Conservation (phyloP, 2,888 invertebrate genomes). For the Allacma fusca region DNA sequence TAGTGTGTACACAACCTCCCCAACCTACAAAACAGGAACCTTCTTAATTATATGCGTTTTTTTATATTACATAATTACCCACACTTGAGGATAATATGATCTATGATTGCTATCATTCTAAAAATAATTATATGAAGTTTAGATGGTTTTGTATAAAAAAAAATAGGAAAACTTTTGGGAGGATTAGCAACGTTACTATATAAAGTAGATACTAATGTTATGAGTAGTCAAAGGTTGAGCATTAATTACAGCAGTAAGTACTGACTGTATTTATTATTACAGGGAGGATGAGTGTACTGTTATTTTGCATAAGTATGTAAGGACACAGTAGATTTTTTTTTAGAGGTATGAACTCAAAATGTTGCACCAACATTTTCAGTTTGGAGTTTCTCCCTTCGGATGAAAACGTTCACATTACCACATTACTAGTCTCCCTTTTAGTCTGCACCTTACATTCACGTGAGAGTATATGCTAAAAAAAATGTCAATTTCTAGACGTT, state of each 20-base stretch:
- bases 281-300: conserved; percentile 5
- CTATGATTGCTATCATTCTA: too few relatives aligned
- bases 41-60: too few relatives aligned
- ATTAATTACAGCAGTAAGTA: background rate
- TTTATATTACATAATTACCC: too few relatives aligned
- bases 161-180: too few relatives aligned
- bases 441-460: conserved; percentile 41
- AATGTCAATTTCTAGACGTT: background rate
- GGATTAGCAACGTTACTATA: too few relatives aligned
- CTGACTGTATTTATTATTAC: background rate
- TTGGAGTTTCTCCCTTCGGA: background rate
- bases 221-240: too few relatives aligned
- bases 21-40: too few relatives aligned
- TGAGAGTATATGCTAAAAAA: conserved; percentile 11
- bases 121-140: too few relatives aligned
- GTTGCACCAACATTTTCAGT: background rate
- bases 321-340: background rate
- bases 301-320: background rate
- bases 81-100: too few relatives aligned
- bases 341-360: background rate
- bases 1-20: too few relatives aligned
- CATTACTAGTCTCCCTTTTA: conserved; percentile 46
- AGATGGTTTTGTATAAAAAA: too few relatives aligned
- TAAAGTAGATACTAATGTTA: too few relatives aligned
- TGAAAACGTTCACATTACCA: conserved; percentile 21